Evolutionary conservation across 2,888 invertebrate genomes (phyloP).

Genomic region (Hesperia comma): DNA sequence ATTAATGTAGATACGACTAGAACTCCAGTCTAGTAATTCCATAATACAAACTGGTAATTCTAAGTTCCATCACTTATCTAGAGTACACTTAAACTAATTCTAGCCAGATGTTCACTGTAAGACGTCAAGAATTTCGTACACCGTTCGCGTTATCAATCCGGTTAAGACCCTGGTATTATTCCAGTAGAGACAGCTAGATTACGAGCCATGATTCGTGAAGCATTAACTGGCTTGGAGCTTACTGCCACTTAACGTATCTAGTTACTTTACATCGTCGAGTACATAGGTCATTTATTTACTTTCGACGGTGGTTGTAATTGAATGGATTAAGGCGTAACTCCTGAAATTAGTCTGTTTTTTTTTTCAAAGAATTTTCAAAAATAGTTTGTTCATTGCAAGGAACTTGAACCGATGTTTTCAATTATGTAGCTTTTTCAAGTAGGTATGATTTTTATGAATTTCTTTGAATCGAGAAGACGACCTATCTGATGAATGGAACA

Average conservation of each 20-base stretch:
- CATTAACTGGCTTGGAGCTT: slow-evolving; percentile 26
- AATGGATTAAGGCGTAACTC: too few relatives aligned
- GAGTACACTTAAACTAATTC: slow-evolving; percentile 2
- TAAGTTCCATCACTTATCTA: slow-evolving; percentile 6
- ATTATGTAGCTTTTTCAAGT: too few relatives aligned
- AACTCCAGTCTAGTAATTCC: neutral
- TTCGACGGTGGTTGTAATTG: neutral
- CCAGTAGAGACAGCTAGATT: slow-evolving; percentile 23
- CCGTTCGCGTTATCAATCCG: slow-evolving; percentile 18
- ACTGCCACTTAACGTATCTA: slow-evolving; percentile 10
- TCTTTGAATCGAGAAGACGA: too few relatives aligned
- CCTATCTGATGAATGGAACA: too few relatives aligned
- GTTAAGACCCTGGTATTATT: slow-evolving; percentile 26
- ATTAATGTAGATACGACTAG: neutral
- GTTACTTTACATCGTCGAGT: slow-evolving; percentile 5
- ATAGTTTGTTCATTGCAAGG: too few relatives aligned
- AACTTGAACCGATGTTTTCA: too few relatives aligned
- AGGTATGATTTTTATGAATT: too few relatives aligned
- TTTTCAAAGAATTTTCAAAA: too few relatives aligned
- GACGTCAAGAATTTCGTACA: slow-evolving; percentile 13
- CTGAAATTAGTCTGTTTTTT: too few relatives aligned
- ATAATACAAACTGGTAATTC: slow-evolving; percentile 1
- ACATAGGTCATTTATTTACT: neutral
- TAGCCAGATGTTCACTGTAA: neutral
- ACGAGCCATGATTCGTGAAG: slow-evolving; percentile 19